Base-by-base conservation (phyloP, 2,113 vertebrate genomes). In the Tupaia chinensis region DNA sequence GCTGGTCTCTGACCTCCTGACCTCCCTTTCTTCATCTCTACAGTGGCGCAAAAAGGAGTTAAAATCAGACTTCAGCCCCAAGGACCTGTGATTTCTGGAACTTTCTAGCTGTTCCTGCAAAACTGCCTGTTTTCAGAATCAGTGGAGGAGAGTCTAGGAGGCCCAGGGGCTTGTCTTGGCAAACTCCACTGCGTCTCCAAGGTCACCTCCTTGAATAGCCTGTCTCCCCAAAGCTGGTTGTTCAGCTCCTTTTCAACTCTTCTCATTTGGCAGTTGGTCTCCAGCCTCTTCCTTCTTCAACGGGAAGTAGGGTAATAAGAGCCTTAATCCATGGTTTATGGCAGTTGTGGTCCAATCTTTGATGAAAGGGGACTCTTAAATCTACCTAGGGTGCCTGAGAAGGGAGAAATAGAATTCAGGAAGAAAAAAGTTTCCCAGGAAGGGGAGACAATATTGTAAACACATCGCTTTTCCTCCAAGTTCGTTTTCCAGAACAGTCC, bases 231-330 rank as follows among this genome's bases (percentile, higher is more conserved):
- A 60, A 44, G 72, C 32, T 6, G 9, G n/a, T 13, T 23, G 63
- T 68, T 80, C 11, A 0, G n/a, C 91, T 88, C 56, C 74, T 79
- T 93, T 96, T 69, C 78, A 96, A 13, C 96, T 66, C 74, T 65
- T 60, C 73, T 83, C 78, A 29, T 10, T 56, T 84, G 94, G 87
- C 83, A 25, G 0, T 86, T 85, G 34, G 53, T 92, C 72, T 66
- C 34, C 34, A 66, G n/a, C 34, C 22, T 80, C 54, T 85, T 29
- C 61, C 82, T 70, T 68, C 63, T 72, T 84, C 58, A 12, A n/a
- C 65, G 32, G 73, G 77, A 87, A 73, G 44, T 12, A 23, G 13
- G 27, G 53, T 87, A 87, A 84, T 54, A 61, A 74, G 76, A 65
- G 77, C 93, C 77, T 97, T 68, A 17, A 27, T 72, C 74, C 10